These are phyloP conservation scores for Monopis laevigella DNA, from an alignment of 2,888 invertebrate species.

Conservation along the genomic window DNA sequence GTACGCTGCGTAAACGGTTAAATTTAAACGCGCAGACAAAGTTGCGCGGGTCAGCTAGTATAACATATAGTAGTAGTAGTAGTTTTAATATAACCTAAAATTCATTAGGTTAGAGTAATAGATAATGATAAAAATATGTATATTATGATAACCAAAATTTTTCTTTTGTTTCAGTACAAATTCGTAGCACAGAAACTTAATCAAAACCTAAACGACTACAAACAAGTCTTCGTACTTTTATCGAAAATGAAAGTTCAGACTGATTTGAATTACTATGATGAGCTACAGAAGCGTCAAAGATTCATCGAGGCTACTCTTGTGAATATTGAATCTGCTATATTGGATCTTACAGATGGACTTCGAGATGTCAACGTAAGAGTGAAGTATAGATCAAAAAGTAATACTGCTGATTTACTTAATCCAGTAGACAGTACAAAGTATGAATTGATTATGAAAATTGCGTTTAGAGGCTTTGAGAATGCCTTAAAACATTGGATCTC, in stretches of 20 bases:
- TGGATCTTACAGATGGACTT: slow-evolving; percentile 53
- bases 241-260: slow-evolving; percentile 41
- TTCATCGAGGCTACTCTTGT: slow-evolving; percentile 30
- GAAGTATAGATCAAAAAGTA: too few relatives aligned
- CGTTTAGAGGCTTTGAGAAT: slow-evolving; percentile 66
- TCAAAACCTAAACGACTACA: slow-evolving; percentile 47
- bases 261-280: slow-evolving; percentile 47
- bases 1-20: too few relatives aligned
- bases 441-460: slow-evolving; percentile 28
- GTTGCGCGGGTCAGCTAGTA: too few relatives aligned
- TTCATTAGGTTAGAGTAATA: too few relatives aligned
- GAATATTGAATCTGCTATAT: slow-evolving; percentile 67
- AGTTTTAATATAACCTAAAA: too few relatives aligned
- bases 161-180: slow-evolving; percentile 62
- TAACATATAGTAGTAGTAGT: too few relatives aligned
- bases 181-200: slow-evolving; percentile 67
- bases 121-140: not conserved
- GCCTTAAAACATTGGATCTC: slow-evolving; percentile 69
- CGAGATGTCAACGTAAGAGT: too few relatives aligned
- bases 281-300: slow-evolving; percentile 45
- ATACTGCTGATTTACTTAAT: not conserved
- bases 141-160: slow-evolving; percentile 17
- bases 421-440: not conserved
- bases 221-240: slow-evolving; percentile 43
- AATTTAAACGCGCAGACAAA: too few relatives aligned